Conservation (phyloP, 37 sponge, comb jelly and placozoan species). For the Hexactinellida sp. region DNA sequence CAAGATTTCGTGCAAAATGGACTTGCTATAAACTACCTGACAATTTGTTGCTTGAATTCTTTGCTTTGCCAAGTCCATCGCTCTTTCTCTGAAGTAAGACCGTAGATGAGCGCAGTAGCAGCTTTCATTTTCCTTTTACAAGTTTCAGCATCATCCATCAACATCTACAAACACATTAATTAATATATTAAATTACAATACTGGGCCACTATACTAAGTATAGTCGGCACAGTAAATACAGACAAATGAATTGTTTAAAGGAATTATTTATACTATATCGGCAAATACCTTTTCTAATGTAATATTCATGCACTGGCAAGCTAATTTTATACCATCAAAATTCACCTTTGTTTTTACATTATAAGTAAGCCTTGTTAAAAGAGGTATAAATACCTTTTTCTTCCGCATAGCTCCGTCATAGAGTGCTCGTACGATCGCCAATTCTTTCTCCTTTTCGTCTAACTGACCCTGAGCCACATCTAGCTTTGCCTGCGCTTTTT, state of each 20-base stretch:
- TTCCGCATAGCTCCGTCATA: conserved; percentile 91
- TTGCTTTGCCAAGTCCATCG: conserved; percentile 97
- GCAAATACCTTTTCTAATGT: no score
- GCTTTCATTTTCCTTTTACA: conserved; percentile 87
- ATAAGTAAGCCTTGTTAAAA: no score
- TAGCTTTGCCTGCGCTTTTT: conserved; percentile 58
- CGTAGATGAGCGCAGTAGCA: conserved; percentile 88
- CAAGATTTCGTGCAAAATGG: background rate
- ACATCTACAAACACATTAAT: background rate
- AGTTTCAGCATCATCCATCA: conserved; percentile 77
- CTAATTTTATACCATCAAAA: no score
- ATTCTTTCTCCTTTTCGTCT: conserved; percentile 88
- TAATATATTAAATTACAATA: background rate
- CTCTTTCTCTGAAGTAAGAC: conserved; percentile 87
- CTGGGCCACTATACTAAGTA: no score
- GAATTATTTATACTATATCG: no score
- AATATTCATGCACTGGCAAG: no score
- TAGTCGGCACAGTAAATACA: no score
- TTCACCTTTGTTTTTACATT: no score
- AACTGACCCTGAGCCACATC: conserved; percentile 75
- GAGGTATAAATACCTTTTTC: conserved; percentile 58
- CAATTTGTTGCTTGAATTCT: conserved; percentile 80
- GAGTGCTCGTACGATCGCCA: conserved; percentile 68
- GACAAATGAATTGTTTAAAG: background rate
- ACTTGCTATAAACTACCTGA: conserved; percentile 20